Evolutionary conservation across 2,113 vertebrate species (phyloP).

Genomic region (Labrus mixtus): DNA sequence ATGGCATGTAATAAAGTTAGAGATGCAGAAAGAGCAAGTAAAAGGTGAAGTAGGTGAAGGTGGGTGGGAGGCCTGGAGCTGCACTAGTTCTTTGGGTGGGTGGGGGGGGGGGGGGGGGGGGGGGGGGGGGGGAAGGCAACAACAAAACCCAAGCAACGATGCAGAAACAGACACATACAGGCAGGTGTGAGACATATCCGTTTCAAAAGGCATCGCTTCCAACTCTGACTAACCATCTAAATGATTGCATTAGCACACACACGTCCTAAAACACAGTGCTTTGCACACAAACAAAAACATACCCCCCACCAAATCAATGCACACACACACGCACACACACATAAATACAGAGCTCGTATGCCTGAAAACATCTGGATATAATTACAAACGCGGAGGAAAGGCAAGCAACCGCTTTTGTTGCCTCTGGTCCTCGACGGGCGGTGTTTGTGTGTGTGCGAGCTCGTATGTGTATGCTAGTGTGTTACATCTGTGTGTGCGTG

Average conservation of each 20-base stretch:
- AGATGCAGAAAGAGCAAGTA: constrained; percentile 2
- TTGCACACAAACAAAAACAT: constrained; percentile 64
- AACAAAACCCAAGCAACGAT: neutral
- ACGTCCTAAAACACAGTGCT: constrained; percentile 62
- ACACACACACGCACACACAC: constrained; percentile 35
- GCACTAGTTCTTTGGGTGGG: too few relatives aligned
- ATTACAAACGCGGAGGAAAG: constrained; percentile 85
- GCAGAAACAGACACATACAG: neutral
- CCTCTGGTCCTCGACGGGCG: constrained; percentile 74
- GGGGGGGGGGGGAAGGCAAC: too few relatives aligned
- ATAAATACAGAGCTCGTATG: constrained; percentile 64
- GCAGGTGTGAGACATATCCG: constrained; percentile 32
- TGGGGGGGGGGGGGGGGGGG: too few relatives aligned
- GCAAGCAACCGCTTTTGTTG: constrained; percentile 84
- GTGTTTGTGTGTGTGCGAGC: constrained; percentile 47
- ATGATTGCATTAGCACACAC: constrained; percentile 48
- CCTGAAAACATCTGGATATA: constrained; percentile 88
- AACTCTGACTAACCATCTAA: constrained; percentile 9
- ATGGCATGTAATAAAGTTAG: constrained; percentile 2
- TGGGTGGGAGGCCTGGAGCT: neutral
- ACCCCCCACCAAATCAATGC: constrained; percentile 24
- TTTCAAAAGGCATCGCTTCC: constrained; percentile 33
- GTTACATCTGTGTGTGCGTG: constrained; percentile 19
- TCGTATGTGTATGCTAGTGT: constrained; percentile 48
- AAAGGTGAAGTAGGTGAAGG: neutral